Evolutionary conservation across 1,140 invertebrate species (phyloP).

Genomic region (Pollicipes pollicipes): DNA sequence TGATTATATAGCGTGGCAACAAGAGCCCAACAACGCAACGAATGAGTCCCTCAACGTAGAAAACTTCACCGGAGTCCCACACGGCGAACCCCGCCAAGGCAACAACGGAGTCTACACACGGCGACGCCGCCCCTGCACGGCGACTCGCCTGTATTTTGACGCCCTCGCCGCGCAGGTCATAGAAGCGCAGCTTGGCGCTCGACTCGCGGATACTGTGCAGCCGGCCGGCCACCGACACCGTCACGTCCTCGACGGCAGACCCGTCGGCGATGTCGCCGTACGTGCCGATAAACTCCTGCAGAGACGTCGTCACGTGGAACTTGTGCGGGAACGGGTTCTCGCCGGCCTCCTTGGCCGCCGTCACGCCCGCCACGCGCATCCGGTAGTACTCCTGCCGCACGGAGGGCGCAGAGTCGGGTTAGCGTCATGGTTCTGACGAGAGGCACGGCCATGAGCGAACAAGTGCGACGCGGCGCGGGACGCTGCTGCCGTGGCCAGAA

Average conservation of each 20-base stretch:
- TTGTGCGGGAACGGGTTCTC: constrained; percentile 91
- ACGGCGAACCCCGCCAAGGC: background rate
- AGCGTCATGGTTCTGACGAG: constrained; percentile 31
- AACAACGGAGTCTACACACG: no score
- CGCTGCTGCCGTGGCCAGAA: no score
- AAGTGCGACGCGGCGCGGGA: no score
- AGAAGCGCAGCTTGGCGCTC: constrained; percentile 89
- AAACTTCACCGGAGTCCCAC: background rate
- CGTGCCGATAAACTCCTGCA: constrained; percentile 76
- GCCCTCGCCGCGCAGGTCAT: constrained; percentile 86
- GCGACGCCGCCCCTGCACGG: background rate
- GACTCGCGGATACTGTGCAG: constrained; percentile 87
- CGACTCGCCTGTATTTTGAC: constrained; percentile 67
- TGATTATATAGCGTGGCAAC: no score
- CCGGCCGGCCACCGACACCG: constrained; percentile 36
- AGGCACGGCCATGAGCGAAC: background rate
- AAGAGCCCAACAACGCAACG: background rate
- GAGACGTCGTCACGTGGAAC: constrained; percentile 76
- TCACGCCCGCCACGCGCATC: constrained; percentile 52
- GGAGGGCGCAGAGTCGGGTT: no score
- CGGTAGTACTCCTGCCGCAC: constrained; percentile 87
- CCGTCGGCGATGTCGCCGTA: constrained; percentile 46
- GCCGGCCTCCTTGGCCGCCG: constrained; percentile 53
- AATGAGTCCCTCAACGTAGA: background rate
- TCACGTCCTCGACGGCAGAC: constrained; percentile 35